Conservation (phyloP, 2,888 invertebrate species). For the Chydorus sphaericus region DNA sequence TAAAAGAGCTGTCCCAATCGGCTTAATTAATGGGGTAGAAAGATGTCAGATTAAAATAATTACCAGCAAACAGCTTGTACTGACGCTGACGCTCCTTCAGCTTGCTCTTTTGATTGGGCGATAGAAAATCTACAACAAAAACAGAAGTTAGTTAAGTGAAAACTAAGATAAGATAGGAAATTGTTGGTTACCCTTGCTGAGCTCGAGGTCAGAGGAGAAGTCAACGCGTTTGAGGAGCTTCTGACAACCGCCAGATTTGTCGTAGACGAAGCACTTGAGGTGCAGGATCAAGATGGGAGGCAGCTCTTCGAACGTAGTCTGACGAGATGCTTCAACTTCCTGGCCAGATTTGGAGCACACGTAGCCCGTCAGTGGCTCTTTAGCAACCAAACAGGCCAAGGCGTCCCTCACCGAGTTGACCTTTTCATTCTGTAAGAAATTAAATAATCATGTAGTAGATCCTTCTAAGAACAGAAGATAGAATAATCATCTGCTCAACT, state of each 20-base stretch:
- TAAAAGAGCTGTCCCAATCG: background rate
- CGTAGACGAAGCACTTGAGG: slow-evolving; percentile 72
- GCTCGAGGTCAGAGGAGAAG: slow-evolving; percentile 75
- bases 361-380: slow-evolving; percentile 73
- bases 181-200: slow-evolving; percentile 56
- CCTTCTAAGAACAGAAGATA: slow-evolving; percentile 8
- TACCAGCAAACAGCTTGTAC: slow-evolving; percentile 75
- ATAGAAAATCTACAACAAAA: slow-evolving; percentile 56
- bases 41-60: background rate
- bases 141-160: background rate
- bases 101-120: slow-evolving; percentile 49
- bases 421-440: slow-evolving; percentile 27
- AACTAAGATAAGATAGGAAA: too few species aligned
- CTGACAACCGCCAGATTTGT: slow-evolving; percentile 76
- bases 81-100: slow-evolving; percentile 58
- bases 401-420: slow-evolving; percentile 60
- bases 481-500: background rate
- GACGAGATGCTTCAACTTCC: slow-evolving; percentile 78
- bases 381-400: slow-evolving; percentile 66
- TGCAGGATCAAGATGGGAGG: slow-evolving; percentile 81
- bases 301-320: slow-evolving; percentile 72
- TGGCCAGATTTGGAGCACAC: slow-evolving; percentile 64
- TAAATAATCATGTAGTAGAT: background rate
- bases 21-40: background rate
- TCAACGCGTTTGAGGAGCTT: slow-evolving; percentile 85